Percentiles rank a stretch among this genome's conserved stretches.
These are phyloP conservation scores for Aricia agestis DNA, from an alignment of 1,140 invertebrate genomes.

Conservation along the genomic window DNA sequence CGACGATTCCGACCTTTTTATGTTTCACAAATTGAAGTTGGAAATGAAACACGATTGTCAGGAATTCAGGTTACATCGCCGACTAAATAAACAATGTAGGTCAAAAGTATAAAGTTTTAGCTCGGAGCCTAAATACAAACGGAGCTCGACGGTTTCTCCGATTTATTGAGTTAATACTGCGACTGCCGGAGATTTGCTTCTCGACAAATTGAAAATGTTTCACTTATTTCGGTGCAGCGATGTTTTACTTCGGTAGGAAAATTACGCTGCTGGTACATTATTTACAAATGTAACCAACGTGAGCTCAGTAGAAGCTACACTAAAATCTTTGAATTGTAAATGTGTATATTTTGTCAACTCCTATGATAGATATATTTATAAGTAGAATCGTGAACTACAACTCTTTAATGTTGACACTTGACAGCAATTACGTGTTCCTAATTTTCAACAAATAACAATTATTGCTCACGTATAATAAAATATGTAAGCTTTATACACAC, in stretches of 20 bases:
- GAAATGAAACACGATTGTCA: not conserved
- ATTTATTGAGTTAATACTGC: constrained; percentile 3
- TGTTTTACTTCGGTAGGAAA: not conserved
- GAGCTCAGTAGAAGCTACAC: too few relatives aligned
- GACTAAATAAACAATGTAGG: not conserved
- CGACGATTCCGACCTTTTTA: not conserved
- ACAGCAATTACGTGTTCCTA: too few relatives aligned
- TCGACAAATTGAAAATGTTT: constrained; percentile 3
- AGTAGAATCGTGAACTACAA: too few relatives aligned
- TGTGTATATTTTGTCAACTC: too few relatives aligned
- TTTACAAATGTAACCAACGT: too few relatives aligned
- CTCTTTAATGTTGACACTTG: too few relatives aligned
- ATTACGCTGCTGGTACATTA: not conserved
- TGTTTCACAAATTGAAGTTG: not conserved
- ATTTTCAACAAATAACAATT: not conserved
- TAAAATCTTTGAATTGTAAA: too few relatives aligned
- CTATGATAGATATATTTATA: too few relatives aligned
- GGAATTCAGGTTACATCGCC: not conserved
- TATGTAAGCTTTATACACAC: not conserved
- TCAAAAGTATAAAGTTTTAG: constrained; percentile 3
- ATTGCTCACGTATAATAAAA: not conserved
- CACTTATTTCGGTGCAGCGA: not conserved
- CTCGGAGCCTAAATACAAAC: not conserved
- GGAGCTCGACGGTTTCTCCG: not conserved
- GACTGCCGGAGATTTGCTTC: not conserved